Base-by-base conservation (phyloP, 2,888 invertebrate genomes). In the Stenurella melanura region DNA sequence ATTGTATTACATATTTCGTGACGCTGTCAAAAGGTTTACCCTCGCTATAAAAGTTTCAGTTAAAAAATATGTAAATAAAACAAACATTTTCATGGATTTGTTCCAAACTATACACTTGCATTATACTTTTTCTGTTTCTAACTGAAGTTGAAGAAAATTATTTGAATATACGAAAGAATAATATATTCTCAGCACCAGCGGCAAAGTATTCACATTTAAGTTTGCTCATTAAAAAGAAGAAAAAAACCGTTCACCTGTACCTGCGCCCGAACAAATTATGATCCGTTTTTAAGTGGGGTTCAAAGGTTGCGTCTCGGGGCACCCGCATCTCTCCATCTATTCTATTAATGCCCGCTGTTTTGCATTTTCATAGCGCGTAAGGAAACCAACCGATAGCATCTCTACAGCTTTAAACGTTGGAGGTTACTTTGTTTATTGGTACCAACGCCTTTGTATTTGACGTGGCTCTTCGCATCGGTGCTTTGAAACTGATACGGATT, bases 311-410 rank as follows among this genome's bases (percentile, higher is more conserved):
- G n/a, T 77, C 78, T 76, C 70, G 75, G 75, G 78, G 78, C 75
- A 73, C 79, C 77, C 79, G 78, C 81, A 78, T 79, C 78, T 73
- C 76, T 74, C 78, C 77, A 73, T 79, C 78, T 66, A 73, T 80
- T 77, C 78, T 75, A 81, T 79, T 81, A 78, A 74, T 78, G 78
- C 78, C 81, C 78, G 81, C 78, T 79, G 80, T 74, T 80, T 79
- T 75, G 80, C 75, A 78, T 80, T 80, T 80, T 78, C 80, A 75
- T 75, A 74, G 76, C 76, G 70, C 63, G 56, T 71, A 18, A 26
- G 67, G 60, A 64, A 74, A 63, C 34, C 61, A 30, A 63, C 69
- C 60, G 79, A 79, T 79, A 79, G 12, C 73, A 79, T 79, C 79
- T 79, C 63, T 71, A 75, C 77, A 77, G 71, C 75, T 73, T 54